Evolutionary conservation across 2,888 invertebrate species (phyloP).

Genomic region (Orthosia incerta): DNA sequence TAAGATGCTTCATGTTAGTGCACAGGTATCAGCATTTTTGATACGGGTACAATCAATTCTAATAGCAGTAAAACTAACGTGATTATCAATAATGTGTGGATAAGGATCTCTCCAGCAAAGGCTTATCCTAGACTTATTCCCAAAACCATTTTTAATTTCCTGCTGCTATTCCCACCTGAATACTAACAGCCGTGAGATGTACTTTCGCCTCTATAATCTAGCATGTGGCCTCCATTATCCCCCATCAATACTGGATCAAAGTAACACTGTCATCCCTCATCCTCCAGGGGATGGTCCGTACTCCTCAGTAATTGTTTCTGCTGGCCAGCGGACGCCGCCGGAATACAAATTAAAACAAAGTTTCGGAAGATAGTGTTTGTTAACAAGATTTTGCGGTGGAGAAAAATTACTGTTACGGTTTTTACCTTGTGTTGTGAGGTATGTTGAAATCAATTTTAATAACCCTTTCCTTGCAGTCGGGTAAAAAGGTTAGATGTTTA

Average conservation of each 20-base stretch:
- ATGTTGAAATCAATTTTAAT: background rate
- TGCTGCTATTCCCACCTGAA: background rate
- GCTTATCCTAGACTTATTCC: background rate
- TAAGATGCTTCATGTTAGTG: no score
- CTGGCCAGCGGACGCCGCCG: constrained; percentile 13
- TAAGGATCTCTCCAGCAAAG: background rate
- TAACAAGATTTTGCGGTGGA: constrained; percentile 25
- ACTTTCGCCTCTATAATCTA: constrained; percentile 7
- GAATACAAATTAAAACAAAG: constrained; percentile 53
- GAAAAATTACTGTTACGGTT: background rate
- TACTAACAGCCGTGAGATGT: background rate
- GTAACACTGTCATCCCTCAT: constrained; percentile 13
- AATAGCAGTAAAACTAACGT: no score
- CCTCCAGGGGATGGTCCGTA: constrained; percentile 24
- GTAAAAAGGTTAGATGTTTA: no score
- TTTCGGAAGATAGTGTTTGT: constrained; percentile 29
- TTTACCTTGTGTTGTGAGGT: background rate
- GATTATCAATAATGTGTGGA: no score
- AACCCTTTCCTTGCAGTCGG: no score
- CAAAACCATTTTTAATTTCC: background rate
- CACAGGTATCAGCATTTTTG: no score
- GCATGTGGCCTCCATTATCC: constrained; percentile 19
- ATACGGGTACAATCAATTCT: no score
- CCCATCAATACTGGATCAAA: constrained; percentile 37
- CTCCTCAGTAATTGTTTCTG: constrained; percentile 60